These are phyloP conservation scores for Plebejus argus DNA, from an alignment of 2,888 invertebrate genomes.

Conservation along the genomic window DNA sequence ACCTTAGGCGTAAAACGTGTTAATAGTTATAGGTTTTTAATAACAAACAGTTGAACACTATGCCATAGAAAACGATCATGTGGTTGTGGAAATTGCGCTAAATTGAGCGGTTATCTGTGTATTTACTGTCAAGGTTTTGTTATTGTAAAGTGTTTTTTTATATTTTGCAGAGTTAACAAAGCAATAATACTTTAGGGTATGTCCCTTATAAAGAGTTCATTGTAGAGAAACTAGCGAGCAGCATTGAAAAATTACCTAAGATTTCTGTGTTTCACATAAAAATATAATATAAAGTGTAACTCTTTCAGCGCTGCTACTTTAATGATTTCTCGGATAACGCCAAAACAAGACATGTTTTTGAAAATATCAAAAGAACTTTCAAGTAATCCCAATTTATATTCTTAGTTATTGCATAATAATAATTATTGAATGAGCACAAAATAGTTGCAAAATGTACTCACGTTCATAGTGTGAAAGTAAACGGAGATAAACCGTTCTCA, in stretches of 20 bases:
- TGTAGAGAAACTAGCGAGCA: too few relatives aligned
- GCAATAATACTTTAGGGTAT: too few relatives aligned
- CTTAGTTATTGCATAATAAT: background rate
- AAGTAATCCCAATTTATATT: background rate
- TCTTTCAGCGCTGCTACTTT: too few relatives aligned
- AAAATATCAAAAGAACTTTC: background rate
- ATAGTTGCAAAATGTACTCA: background rate
- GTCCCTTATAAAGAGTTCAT: background rate
- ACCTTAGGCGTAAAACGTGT: background rate
- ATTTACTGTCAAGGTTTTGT: constrained; percentile 37
- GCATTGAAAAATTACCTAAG: too few relatives aligned
- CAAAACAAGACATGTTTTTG: too few relatives aligned
- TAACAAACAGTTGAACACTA: background rate
- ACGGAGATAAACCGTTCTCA: constrained; percentile 36
- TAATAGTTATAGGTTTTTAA: constrained; percentile 4
- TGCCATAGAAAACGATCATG: constrained; percentile 38
- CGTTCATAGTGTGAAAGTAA: constrained; percentile 36
- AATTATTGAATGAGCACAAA: background rate
- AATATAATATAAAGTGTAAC: too few relatives aligned
- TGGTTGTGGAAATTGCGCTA: constrained; percentile 39
- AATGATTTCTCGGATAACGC: too few relatives aligned
- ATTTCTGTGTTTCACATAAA: too few relatives aligned
- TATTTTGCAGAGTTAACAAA: background rate
- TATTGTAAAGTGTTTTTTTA: background rate
- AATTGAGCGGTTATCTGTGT: constrained; percentile 42